Conservation (phyloP, 2,797 vertebrate genomes). For the Crypturellus tataupa region DNA sequence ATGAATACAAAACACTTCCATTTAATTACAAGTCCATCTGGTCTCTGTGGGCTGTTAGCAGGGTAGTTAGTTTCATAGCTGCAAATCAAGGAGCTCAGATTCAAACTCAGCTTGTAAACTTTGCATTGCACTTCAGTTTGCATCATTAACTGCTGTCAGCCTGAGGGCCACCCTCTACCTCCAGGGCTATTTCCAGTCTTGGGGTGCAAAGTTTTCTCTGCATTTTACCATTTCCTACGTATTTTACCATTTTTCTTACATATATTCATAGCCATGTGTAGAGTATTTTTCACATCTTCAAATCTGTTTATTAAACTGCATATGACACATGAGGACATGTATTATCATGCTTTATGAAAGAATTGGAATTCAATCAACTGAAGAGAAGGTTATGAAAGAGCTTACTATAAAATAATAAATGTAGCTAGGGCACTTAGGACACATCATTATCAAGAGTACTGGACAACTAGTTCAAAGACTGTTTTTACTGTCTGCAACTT, state of each 20-base stretch:
- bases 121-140: background rate
- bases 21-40: slow-evolving; percentile 52
- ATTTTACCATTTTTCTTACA: too few relatives aligned
- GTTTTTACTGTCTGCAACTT: background rate
- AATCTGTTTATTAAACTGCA: background rate
- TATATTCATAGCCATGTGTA: background rate
- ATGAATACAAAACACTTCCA: background rate
- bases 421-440: too few relatives aligned
- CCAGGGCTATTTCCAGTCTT: background rate
- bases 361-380: background rate
- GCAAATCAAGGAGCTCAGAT: background rate
- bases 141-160: slow-evolving; percentile 19
- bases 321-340: background rate
- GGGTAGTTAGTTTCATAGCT: slow-evolving; percentile 2
- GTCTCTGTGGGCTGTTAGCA: slow-evolving; percentile 47
- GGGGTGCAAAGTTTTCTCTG: background rate
- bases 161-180: background rate
- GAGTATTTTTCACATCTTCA: background rate
- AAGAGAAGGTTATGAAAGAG: background rate
- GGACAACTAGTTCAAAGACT: background rate
- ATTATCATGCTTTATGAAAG: background rate
- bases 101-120: background rate
- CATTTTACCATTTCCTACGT: background rate
- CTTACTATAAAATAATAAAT: background rate
- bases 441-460: background rate